Evolutionary conservation across 2,797 vertebrate genomes (phyloP), one percentile per base, ranked within the genome.

Genomic region (Peromyscus nudipes): DNA sequence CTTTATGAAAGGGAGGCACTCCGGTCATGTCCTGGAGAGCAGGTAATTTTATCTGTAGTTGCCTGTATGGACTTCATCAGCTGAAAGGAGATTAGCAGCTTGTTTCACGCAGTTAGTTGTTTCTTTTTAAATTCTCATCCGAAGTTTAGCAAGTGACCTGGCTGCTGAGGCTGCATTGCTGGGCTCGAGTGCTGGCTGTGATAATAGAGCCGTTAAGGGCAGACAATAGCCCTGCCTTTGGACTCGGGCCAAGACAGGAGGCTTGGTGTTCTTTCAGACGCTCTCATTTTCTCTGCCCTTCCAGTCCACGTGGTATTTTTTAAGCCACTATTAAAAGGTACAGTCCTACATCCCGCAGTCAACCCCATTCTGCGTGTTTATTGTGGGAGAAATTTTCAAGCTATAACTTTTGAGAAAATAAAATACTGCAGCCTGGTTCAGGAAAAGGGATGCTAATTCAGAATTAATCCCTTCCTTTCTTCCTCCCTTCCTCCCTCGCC

Each of bases 261-360:
- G 31, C 80, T 86, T 43, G 52, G 27, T 87, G 79, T 21, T 80
- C 82, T 83, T 96, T 91, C 57, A 19, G 57, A 40, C 62, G 91
- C 84, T 95, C 92, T 67, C 64, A n/a, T 91, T 95, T 85, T 43
- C 81, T 89, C 52, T 94, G 86, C 76, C 92, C 82, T 97, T 94
- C 69, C 60, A 86, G 23, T 69, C 62, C 85, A 95, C 29, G 10
- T 82, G 62, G 23, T 88, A 25, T 57, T 69, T 92, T 94, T 82
- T 62, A 91, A 95, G 89, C 69, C 76, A 23, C 0, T 4, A 86
- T 96, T 81, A 84, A 96, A 96, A 85, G 40, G 82, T 81, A 46
- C 40, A 87, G 96, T 84, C 85, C 57, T 84, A 52, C 1, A 37
- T 65, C 95, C 91, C 0, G 0, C 64, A 92, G 75, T 90, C 69